Evolutionary conservation across 2,113 vertebrate species (phyloP).

Genomic region (Callithrix jacchus): DNA sequence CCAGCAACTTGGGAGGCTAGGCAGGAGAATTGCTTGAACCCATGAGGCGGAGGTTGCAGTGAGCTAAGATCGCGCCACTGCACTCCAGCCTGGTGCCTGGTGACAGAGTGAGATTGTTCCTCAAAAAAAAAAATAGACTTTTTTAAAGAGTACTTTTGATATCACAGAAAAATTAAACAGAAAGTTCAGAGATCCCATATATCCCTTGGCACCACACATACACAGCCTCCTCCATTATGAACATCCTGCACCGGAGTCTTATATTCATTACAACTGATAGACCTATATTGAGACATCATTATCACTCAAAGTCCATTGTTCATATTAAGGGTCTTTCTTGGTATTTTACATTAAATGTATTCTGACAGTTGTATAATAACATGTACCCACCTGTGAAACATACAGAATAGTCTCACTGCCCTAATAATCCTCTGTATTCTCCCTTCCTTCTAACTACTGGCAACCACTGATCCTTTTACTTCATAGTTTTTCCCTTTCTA

Average conservation of each 20-base stretch:
- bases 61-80: too few relatives aligned
- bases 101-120: too few relatives aligned
- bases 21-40: too few relatives aligned
- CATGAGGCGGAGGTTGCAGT: too few relatives aligned
- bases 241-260: too few relatives aligned
- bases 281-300: neutral
- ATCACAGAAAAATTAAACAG: neutral
- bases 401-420: neutral
- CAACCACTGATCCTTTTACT: neutral
- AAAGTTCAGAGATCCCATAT: neutral
- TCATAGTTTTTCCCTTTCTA: neutral
- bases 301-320: neutral
- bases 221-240: neutral
- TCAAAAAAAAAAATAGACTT: neutral
- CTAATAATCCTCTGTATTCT: neutral
- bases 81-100: too few relatives aligned
- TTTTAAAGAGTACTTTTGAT: neutral
- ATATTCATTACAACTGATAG: neutral
- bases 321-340: neutral
- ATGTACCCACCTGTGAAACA: neutral
- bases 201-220: accelerated
- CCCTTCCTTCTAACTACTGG: neutral
- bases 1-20: too few relatives aligned
- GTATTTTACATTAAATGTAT: neutral
- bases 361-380: neutral